phyloP scores from a whole-genome alignment of 2,797 vertebrate species.

The Xenops minutus region DNA sequence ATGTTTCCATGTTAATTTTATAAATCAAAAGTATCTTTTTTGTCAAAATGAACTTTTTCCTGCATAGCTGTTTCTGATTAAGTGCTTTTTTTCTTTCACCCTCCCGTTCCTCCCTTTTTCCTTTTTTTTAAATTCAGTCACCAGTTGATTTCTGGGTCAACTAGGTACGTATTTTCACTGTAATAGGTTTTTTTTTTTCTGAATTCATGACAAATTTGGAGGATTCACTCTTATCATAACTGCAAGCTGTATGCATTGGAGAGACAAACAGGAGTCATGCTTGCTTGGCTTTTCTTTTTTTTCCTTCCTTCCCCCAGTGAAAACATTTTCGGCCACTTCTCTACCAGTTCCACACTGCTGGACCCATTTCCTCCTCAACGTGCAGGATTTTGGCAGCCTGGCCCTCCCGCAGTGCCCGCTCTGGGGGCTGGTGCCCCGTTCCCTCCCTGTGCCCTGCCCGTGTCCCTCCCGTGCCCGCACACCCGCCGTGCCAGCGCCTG shows the following conservation, averaged over 20 bases:
- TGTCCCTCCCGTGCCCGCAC: neutral
- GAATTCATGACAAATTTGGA: neutral
- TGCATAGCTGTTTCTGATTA: neutral
- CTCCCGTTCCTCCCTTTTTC: fast-evolving
- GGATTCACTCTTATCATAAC: neutral
- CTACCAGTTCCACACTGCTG: neutral
- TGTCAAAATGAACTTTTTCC: neutral
- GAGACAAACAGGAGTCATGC: neutral
- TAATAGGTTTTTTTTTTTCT: neutral
- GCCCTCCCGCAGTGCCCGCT: fast-evolving
- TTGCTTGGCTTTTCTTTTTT: neutral
- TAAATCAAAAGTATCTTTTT: neutral
- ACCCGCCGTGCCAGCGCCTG: neutral
- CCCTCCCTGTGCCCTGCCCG: neutral
- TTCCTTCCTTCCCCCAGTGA: neutral
- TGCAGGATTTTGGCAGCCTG: neutral
- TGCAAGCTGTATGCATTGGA: neutral
- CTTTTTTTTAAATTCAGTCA: neutral
- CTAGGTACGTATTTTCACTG: neutral
- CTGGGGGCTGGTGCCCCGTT: neutral
- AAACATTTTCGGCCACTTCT: neutral
- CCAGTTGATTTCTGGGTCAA: neutral
- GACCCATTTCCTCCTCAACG: fast-evolving
- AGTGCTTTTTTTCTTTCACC: neutral
- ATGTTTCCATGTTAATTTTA: neutral